These are phyloP conservation scores for Argentina silus DNA, from an alignment of 2,797 vertebrate species.

Conservation along the genomic window DNA sequence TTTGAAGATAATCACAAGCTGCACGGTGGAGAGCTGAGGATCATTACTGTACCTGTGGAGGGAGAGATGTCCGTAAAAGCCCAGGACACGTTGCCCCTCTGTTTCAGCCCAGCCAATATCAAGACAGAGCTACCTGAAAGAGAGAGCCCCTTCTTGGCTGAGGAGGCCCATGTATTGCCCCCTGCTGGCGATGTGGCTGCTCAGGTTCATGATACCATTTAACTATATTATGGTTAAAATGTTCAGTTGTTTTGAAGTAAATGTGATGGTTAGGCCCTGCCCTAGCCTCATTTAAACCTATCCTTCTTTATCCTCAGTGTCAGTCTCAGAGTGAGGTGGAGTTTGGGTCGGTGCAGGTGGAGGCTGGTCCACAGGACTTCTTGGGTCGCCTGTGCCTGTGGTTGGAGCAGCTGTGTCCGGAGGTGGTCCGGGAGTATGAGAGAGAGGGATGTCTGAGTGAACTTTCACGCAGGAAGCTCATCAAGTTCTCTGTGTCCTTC, in stretches of 20 bases:
- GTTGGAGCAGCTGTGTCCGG: constrained; percentile 32
- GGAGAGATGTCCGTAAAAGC: constrained; percentile 14
- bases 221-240: too few relatives aligned
- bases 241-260: too few relatives aligned
- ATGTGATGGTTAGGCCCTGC: too few relatives aligned
- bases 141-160: constrained; percentile 5
- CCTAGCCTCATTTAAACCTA: background rate
- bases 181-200: background rate
- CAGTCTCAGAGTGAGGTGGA: constrained; percentile 3
- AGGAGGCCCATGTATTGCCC: background rate
- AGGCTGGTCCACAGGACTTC: constrained; percentile 29
- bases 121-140: constrained; percentile 30
- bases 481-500: constrained; percentile 40
- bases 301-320: too few relatives aligned
- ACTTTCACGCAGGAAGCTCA: constrained; percentile 36
- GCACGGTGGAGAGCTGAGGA: constrained; percentile 24
- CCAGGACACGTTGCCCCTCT: constrained; percentile 4
- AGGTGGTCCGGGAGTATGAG: constrained; percentile 38
- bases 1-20: constrained; percentile 18
- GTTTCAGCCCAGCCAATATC: constrained; percentile 27
- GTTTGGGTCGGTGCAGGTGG: background rate
- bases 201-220: too few relatives aligned
- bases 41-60: constrained; percentile 30
- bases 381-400: constrained; percentile 26
- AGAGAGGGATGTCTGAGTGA: constrained; percentile 33